These are phyloP conservation scores for Eumerus sabulonum DNA, from an alignment of 2,888 invertebrate genomes.

Conservation along the genomic window DNA sequence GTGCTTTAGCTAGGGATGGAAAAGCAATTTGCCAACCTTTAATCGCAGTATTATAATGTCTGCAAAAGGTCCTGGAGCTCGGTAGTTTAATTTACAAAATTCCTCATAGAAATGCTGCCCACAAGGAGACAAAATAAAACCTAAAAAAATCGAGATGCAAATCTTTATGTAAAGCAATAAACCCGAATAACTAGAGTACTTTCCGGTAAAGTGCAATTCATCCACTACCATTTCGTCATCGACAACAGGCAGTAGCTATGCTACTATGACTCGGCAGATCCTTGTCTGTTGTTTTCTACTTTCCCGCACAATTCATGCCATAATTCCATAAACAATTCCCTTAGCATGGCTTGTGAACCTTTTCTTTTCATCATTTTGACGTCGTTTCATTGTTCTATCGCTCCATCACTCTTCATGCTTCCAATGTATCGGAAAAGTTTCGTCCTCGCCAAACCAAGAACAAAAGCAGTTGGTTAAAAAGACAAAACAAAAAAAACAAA, in stretches of 20 bases:
- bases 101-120: constrained; percentile 47
- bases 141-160: constrained; percentile 21
- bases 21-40: too few species aligned
- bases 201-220: neutral
- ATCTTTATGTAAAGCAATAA: constrained; percentile 49
- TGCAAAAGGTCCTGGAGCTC: neutral
- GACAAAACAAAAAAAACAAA: neutral
- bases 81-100: constrained; percentile 25
- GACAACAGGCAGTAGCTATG: neutral
- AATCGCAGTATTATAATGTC: neutral
- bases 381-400: neutral
- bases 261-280: constrained; percentile 9
- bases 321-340: constrained; percentile 26
- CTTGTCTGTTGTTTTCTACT: constrained; percentile 24
- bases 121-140: neutral
- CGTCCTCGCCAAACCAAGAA: too few species aligned
- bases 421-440: too few species aligned
- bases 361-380: neutral
- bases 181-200: constrained; percentile 19
- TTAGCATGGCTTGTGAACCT: constrained; percentile 23
- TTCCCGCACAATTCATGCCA: constrained; percentile 6
- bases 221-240: too few species aligned
- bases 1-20: too few species aligned
- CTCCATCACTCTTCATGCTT: too few species aligned
- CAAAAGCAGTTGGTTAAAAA: too few species aligned